Evolutionary conservation across 2,113 vertebrate genomes (phyloP).

Genomic region (Sapajus apella): DNA sequence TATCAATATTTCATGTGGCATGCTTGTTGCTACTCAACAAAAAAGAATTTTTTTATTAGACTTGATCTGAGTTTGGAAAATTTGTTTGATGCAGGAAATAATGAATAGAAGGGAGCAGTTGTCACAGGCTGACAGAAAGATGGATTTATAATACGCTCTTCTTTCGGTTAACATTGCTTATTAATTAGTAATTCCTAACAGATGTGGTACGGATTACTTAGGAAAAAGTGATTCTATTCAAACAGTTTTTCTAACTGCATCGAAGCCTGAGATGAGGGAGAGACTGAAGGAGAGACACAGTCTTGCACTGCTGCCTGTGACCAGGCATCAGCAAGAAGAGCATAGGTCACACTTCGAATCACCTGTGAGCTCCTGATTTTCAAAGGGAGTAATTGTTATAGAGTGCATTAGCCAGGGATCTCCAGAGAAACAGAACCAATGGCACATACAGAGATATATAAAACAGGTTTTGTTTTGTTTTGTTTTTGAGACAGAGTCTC

Average conservation of each 20-base stretch:
- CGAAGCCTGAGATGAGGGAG: background rate
- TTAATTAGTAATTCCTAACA: conserved; percentile 67
- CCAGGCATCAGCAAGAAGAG: background rate
- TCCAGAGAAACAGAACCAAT: background rate
- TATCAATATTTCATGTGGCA: background rate
- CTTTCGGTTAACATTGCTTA: conserved; percentile 75
- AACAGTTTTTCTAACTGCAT: conserved; percentile 15
- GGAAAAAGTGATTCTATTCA: background rate
- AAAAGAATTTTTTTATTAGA: background rate
- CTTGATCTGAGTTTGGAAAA: conserved; percentile 34
- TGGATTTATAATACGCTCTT: background rate
- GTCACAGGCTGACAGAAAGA: background rate
- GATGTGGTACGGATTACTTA: background rate
- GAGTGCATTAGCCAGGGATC: background rate
- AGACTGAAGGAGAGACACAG: background rate
- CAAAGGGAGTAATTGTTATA: background rate
- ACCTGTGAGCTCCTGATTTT: background rate
- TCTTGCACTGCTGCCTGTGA: background rate
- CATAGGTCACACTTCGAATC: background rate
- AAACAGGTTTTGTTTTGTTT: too few relatives aligned
- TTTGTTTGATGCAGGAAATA: background rate
- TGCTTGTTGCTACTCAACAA: background rate
- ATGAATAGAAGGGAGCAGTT: background rate
- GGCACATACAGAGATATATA: background rate
- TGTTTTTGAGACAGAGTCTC: too few relatives aligned